Percentiles rank a stretch among this genome's conserved stretches.
Conservation (phyloP, 2,113 vertebrate species). For the Nettapus auritus region DNA sequence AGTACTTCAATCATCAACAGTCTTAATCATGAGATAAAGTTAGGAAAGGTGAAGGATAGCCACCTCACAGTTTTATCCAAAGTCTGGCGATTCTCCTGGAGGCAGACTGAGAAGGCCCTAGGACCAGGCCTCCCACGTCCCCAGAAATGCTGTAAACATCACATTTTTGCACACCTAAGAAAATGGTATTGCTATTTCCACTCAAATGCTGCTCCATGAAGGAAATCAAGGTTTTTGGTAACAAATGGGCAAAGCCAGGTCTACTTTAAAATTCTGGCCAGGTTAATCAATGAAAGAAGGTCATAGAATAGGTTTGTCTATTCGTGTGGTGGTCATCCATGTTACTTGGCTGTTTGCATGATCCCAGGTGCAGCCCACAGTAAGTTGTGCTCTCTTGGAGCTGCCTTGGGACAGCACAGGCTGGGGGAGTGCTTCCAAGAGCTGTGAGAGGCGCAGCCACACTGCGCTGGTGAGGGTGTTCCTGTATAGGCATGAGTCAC, state of each 20-base stretch:
- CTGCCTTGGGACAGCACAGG: not conserved
- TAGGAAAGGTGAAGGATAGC: not conserved
- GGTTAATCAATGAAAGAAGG: not conserved
- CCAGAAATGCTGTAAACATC: not conserved
- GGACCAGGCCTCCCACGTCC: not conserved
- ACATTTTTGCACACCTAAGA: not conserved
- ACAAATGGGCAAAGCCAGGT: not conserved
- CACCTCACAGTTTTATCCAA: not conserved
- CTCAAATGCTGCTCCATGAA: not conserved
- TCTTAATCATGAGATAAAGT: not conserved
- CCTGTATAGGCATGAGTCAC: accelerated
- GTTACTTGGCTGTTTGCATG: not conserved
- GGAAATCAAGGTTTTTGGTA: not conserved
- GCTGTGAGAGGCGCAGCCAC: accelerated
- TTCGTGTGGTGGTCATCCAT: not conserved
- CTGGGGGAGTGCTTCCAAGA: accelerated
- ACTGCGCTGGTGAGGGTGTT: not conserved
- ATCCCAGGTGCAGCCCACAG: not conserved
- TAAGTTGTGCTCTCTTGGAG: not conserved
- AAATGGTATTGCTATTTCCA: not conserved
- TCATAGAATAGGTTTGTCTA: not conserved
- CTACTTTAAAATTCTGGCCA: not conserved
- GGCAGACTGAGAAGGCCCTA: not conserved
- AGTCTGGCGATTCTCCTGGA: not conserved
- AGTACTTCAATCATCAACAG: not conserved